These are phyloP conservation scores for Lamellibrachia luymesi DNA, from an alignment of 1,140 invertebrate species.

Conservation along the genomic window DNA sequence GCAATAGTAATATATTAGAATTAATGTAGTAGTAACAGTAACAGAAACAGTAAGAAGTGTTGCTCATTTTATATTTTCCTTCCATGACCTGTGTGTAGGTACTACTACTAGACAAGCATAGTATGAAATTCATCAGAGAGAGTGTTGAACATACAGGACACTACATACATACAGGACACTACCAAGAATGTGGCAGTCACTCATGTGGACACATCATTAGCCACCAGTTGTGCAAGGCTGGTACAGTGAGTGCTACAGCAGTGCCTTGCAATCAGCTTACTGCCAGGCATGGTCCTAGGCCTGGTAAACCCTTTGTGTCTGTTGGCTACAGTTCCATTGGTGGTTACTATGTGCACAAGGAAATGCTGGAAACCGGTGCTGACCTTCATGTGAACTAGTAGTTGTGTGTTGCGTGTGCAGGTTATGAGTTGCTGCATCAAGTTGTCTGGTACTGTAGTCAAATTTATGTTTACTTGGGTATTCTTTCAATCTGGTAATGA, in stretches of 20 bases:
- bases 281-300: neutral
- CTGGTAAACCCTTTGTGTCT: neutral
- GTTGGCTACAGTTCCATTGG: neutral
- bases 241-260: neutral
- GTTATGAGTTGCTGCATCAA: neutral
- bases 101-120: too few species aligned
- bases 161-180: too few species aligned
- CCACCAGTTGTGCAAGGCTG: neutral
- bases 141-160: too few species aligned
- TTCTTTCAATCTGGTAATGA: too few species aligned
- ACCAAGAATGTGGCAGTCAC: neutral
- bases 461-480: neutral
- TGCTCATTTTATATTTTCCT: too few species aligned
- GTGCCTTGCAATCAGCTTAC: neutral
- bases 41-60: too few species aligned
- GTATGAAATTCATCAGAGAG: too few species aligned
- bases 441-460: neutral
- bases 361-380: neutral
- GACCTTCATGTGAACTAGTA: neutral
- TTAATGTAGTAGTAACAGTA: too few species aligned
- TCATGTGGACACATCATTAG: neutral
- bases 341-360: neutral
- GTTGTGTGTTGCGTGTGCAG: neutral
- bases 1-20: too few species aligned
- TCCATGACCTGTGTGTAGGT: too few species aligned